Percentiles rank a stretch among this genome's conserved stretches.
phyloP scores from a whole-genome alignment of 2,113 vertebrate species.

The Cyanoliseus patagonus region DNA sequence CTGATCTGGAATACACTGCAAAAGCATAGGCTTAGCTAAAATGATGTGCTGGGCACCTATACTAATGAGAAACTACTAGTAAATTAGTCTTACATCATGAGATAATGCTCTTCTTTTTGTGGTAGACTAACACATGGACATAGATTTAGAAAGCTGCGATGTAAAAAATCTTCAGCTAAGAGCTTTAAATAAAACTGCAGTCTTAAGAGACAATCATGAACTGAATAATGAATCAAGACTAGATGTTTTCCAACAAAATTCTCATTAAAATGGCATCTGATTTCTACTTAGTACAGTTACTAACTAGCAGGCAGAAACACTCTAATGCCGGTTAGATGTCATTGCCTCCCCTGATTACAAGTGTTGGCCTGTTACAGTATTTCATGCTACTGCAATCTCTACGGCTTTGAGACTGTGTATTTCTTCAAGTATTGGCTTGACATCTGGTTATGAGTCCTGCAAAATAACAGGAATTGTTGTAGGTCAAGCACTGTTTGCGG shows the following conservation, averaged over 20 bases:
- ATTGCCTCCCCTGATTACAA: not conserved
- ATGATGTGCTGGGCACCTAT: not conserved
- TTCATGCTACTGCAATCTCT: not conserved
- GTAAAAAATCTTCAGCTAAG: not conserved
- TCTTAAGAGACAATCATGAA: not conserved
- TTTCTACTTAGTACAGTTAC: not conserved
- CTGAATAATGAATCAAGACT: not conserved
- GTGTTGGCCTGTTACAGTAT: not conserved
- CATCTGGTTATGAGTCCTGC: not conserved
- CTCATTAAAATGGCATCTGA: not conserved
- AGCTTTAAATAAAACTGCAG: not conserved
- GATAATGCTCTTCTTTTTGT: not conserved
- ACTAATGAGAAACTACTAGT: not conserved
- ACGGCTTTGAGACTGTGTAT: rapidly evolving
- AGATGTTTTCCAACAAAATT: not conserved
- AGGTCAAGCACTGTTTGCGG: not conserved
- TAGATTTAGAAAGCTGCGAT: not conserved
- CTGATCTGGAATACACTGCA: not conserved
- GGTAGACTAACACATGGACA: not conserved
- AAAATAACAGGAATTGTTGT: not conserved
- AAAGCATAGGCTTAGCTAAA: not conserved
- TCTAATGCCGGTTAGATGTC: not conserved
- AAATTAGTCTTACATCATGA: not conserved
- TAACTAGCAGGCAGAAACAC: not conserved
- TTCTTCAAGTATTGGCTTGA: not conserved